Percentiles rank a stretch among this genome's conserved stretches.
These are phyloP conservation scores for Lasioglossum marginatum DNA, from an alignment of 2,888 invertebrate genomes.

Conservation along the genomic window DNA sequence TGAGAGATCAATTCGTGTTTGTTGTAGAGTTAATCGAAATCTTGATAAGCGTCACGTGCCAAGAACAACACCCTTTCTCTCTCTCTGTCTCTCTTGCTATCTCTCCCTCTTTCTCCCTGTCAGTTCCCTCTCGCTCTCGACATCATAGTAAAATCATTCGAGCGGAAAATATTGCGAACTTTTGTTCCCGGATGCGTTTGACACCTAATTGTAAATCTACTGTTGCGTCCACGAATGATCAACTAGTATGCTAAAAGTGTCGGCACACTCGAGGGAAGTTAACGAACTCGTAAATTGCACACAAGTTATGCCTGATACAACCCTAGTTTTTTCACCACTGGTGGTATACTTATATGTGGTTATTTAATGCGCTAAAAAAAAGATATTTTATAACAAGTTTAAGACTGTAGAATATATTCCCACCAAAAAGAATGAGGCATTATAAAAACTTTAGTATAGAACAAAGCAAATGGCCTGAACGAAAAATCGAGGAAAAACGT, in stretches of 20 bases:
- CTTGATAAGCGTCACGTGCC: constrained; percentile 26
- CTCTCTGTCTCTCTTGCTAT: background rate
- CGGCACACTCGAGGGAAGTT: no score
- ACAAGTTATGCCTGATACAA: no score
- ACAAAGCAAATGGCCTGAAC: no score
- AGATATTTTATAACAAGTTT: no score
- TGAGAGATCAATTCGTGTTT: constrained; percentile 59
- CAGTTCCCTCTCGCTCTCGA: constrained; percentile 18
- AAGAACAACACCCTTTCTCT: background rate
- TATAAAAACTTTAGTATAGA: no score
- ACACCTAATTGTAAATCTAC: background rate
- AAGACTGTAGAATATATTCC: no score
- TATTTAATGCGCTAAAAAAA: no score
- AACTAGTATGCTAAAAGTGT: background rate
- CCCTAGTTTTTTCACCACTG: no score
- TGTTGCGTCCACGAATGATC: background rate
- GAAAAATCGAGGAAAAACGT: no score
- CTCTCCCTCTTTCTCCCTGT: background rate
- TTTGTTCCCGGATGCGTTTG: background rate
- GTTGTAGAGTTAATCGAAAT: constrained; percentile 16
- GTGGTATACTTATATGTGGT: no score
- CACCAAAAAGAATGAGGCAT: no score
- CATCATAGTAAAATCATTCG: constrained; percentile 8
- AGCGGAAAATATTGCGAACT: constrained; percentile 10
- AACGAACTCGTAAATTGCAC: no score